Conservation (phyloP, 2,888 invertebrate species). For the Temnothorax ravouxi region DNA sequence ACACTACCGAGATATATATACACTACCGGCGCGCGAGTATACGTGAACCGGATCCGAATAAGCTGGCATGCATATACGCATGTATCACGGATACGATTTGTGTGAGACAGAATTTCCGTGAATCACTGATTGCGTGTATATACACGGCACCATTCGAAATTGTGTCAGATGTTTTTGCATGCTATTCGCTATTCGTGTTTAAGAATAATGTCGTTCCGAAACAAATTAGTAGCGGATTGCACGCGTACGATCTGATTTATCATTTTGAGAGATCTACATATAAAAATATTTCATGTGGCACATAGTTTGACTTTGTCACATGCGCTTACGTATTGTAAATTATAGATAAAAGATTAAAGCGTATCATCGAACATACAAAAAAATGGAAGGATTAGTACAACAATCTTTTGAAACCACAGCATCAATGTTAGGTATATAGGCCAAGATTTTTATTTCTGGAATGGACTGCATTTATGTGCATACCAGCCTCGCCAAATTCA, state of each 20-base stretch:
- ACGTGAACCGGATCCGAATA: constrained; percentile 46
- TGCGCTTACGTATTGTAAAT: background rate
- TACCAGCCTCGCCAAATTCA: constrained; percentile 55
- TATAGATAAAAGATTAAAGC: background rate
- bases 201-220: constrained; percentile 6
- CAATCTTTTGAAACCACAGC: background rate
- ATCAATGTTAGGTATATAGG: background rate
- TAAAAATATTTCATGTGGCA: background rate
- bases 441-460: constrained; percentile 19
- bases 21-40: background rate
- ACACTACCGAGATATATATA: background rate
- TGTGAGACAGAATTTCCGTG: constrained; percentile 56
- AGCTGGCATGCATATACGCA: constrained; percentile 30
- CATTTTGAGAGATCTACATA: background rate
- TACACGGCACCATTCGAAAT: background rate
- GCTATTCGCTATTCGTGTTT: constrained; percentile 9
- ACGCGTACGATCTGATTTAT: background rate
- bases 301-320: constrained; percentile 3
- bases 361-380: background rate
- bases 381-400: background rate
- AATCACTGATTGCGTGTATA: constrained; percentile 59
- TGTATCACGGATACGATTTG: constrained; percentile 44
- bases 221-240: background rate
- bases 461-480: constrained; percentile 17
- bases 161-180: constrained; percentile 11